Conservation (phyloP, 2,797 vertebrate species). For the Falco biarmicus region DNA sequence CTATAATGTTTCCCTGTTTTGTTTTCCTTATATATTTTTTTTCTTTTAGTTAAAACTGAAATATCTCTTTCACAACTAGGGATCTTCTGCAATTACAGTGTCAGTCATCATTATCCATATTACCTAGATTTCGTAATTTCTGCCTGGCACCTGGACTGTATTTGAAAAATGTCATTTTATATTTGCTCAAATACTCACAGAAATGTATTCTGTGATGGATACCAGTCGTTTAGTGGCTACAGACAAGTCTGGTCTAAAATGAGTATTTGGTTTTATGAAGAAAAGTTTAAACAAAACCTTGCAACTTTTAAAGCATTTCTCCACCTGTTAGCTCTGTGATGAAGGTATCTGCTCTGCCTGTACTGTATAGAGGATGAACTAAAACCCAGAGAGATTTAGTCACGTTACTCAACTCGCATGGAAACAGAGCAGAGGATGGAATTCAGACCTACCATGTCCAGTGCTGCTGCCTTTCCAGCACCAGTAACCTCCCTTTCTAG, state of each 20-base stretch:
- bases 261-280: background rate
- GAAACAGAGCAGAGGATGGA: background rate
- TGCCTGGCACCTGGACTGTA: constrained; percentile 30
- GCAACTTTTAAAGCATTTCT: background rate
- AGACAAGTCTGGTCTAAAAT: background rate
- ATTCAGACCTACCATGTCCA: accelerated
- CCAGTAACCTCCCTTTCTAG: background rate
- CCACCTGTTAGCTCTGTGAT: background rate
- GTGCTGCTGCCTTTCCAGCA: background rate
- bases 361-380: background rate
- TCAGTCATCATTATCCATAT: constrained; percentile 58
- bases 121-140: constrained; percentile 28
- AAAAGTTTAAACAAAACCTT: background rate
- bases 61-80: constrained; percentile 33
- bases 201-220: background rate
- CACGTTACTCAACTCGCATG: background rate
- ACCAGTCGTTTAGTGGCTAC: background rate
- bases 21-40: background rate
- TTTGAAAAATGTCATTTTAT: background rate
- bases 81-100: constrained; percentile 47
- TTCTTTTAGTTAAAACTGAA: background rate
- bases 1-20: background rate
- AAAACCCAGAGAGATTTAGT: background rate
- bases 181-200: background rate
- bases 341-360: background rate